Conservation (phyloP, 2,797 vertebrate species). For the Orestias chungarensis region DNA sequence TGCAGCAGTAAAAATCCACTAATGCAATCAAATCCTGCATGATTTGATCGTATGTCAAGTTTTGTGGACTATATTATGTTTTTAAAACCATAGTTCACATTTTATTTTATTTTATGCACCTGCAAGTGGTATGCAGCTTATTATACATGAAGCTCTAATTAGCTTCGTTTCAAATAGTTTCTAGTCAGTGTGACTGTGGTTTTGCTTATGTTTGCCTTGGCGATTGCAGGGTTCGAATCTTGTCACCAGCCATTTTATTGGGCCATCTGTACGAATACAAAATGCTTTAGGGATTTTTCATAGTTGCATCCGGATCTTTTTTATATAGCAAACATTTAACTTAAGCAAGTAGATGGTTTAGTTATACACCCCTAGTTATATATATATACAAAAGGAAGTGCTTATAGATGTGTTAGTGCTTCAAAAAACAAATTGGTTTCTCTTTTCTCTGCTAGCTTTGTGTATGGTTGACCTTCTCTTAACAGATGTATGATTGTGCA, state of each 20-base stretch:
- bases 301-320: background rate
- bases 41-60: too few relatives aligned
- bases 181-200: too few relatives aligned
- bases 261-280: too few relatives aligned
- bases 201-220: too few relatives aligned
- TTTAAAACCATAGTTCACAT: too few relatives aligned
- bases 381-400: background rate
- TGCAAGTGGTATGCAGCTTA: background rate
- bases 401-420: background rate
- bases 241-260: too few relatives aligned
- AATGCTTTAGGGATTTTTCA: background rate
- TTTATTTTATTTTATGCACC: background rate
- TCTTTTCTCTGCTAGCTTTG: background rate
- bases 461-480: background rate
- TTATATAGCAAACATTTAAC: background rate
- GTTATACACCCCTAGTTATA: background rate
- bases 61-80: too few relatives aligned
- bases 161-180: too few relatives aligned
- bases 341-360: background rate
- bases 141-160: too few relatives aligned
- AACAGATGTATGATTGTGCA: background rate
- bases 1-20: background rate
- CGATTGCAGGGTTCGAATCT: too few relatives aligned
- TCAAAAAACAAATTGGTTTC: background rate
- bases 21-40: background rate